Conservation (phyloP, 2,113 vertebrate genomes). For the Myiozetetes cayanensis region DNA sequence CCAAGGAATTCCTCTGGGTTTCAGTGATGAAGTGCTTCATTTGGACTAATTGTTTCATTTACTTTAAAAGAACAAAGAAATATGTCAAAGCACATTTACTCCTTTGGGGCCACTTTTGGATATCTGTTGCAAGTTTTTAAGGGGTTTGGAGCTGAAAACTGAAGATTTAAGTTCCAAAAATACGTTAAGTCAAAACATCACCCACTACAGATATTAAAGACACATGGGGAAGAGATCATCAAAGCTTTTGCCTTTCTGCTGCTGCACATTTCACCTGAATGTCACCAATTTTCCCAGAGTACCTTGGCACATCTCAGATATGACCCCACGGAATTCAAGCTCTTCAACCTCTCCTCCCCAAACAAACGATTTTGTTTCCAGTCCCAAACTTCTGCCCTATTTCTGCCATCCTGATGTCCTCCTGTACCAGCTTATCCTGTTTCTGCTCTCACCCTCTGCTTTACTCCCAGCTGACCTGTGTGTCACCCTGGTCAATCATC, state of each 20-base stretch:
- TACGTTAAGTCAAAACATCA: not conserved
- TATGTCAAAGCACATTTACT: conserved; percentile 2
- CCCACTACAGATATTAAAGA: not conserved
- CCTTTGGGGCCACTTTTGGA: not conserved
- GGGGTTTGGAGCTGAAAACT: not conserved
- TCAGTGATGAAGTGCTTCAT: conserved; percentile 30
- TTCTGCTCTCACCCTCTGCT: not conserved
- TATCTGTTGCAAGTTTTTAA: not conserved
- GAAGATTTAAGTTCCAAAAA: not conserved
- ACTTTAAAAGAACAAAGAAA: conserved; percentile 5
- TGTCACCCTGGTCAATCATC: not conserved
- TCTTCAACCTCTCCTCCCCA: not conserved
- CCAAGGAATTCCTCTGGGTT: conserved; percentile 9
- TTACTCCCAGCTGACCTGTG: not conserved
- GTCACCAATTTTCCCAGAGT: not conserved
- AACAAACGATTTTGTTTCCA: not conserved
- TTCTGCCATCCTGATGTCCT: not conserved
- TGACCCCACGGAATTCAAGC: not conserved
- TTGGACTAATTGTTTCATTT: conserved; percentile 36
- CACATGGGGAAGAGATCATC: not conserved
- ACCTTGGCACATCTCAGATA: not conserved
- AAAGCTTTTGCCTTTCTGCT: not conserved
- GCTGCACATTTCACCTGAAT: not conserved
- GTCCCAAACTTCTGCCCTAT: not conserved
- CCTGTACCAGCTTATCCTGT: not conserved